These are phyloP conservation scores for Ectropis grisescens DNA, from an alignment of 1,140 invertebrate species.

Conservation along the genomic window DNA sequence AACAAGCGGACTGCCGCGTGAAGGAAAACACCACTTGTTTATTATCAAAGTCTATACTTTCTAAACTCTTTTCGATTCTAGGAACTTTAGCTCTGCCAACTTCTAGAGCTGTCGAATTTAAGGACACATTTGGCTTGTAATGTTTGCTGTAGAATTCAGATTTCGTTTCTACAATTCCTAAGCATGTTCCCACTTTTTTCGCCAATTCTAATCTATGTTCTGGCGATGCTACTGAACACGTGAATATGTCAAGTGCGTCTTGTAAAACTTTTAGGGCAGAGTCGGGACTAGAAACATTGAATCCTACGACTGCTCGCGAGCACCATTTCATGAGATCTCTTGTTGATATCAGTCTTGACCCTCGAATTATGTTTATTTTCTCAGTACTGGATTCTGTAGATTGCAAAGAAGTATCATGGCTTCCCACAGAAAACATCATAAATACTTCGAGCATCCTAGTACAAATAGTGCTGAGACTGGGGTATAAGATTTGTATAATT, in stretches of 20 bases:
- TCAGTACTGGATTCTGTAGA: slow-evolving; percentile 31
- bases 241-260: slow-evolving; percentile 94
- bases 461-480: slow-evolving; percentile 80
- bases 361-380: slow-evolving; percentile 51
- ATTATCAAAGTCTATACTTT: slow-evolving; percentile 46
- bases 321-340: slow-evolving; percentile 97
- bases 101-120: slow-evolving; percentile 46
- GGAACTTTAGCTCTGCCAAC: slow-evolving; percentile 58
- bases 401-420: slow-evolving; percentile 69
- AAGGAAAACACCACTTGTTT: slow-evolving; percentile 80
- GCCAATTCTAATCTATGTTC: slow-evolving; percentile 77
- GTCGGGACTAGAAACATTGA: slow-evolving; percentile 80
- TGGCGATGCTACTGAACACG: slow-evolving; percentile 78
- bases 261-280: slow-evolving; percentile 85
- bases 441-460: slow-evolving; percentile 88
- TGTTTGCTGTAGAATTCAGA: slow-evolving; percentile 84
- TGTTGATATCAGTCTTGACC: slow-evolving; percentile 79
- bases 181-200: slow-evolving; percentile 80
- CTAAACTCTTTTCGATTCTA: slow-evolving; percentile 47
- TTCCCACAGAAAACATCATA: slow-evolving; percentile 81
- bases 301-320: slow-evolving; percentile 79
- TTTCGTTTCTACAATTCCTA: slow-evolving; percentile 87
- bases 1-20: slow-evolving; percentile 81
- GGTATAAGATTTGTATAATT: slow-evolving; percentile 79
- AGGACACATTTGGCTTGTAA: slow-evolving; percentile 83